Base-by-base conservation (phyloP, 2,797 vertebrate species). In the Hydrolagus colliei region DNA sequence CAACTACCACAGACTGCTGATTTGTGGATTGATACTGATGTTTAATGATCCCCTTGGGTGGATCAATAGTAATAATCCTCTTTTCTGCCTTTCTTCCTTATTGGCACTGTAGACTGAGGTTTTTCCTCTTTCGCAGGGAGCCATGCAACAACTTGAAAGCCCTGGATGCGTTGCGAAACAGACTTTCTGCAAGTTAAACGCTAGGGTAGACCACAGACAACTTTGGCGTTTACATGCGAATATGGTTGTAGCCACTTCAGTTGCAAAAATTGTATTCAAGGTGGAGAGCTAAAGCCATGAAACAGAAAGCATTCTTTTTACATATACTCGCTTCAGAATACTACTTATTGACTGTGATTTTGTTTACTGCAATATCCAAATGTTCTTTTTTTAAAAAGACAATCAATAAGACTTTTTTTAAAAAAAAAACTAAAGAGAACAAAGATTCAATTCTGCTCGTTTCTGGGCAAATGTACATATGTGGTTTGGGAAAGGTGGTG, bases 11-110 rank as follows among this genome's bases (percentile, higher is more conserved):
- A 95, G 93, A 94, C 95, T 95, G 92, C 91, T 95, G 95, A 97
- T 96, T 96, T 96, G 96, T 96, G 96, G 97, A 98, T 97, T 98
- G 97, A 97, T 98, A 97, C 95, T 96, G 97, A 99, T 96, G 96
- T 95, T 96, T 99, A 98, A 98, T 98, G 97, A 98, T 98, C 96
- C 96, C 96, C 96, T 95, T 96, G 97, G 96, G 97, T 96, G 94
- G 97, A 99, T 98, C 97, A 97, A 98, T 98, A 98, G 95, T 94
- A 97, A 96, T 97, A 97, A 97, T 96, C 96, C 95, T 94, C 95
- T 95, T 96, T 95, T 95, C 96, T 95, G 96, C 96, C 96, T 96
- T 95, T 96, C 95, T 95, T 95, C 92, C 94, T 97, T 96, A 96
- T 95, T 96, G 96, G 96, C 95, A 94, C 93, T 90, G 94, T 92